phyloP scores from a whole-genome alignment of 2,113 vertebrate species.

The Phalacrocorax pelagicus region DNA sequence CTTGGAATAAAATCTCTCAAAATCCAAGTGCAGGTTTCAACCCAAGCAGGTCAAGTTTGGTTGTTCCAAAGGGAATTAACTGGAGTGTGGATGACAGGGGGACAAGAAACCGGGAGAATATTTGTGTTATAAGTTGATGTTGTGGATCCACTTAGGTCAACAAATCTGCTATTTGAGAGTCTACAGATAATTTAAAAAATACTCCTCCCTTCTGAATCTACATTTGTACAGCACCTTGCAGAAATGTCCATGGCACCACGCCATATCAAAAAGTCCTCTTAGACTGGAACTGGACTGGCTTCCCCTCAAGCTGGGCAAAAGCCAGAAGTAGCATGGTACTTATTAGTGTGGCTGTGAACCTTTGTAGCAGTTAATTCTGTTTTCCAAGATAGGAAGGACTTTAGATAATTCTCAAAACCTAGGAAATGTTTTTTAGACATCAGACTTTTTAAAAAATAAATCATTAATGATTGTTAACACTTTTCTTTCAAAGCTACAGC shows the following conservation, averaged over 20 bases:
- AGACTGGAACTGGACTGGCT: not conserved
- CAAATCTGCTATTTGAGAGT: not conserved
- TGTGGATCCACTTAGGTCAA: not conserved
- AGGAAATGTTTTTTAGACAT: not conserved
- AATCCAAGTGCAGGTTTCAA: not conserved
- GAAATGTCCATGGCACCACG: not conserved
- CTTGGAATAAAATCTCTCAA: not conserved
- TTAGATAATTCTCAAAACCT: not conserved
- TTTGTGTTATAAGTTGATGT: not conserved
- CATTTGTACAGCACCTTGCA: not conserved
- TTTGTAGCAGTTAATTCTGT: not conserved
- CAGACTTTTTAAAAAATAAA: not conserved
- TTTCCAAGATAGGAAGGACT: not conserved
- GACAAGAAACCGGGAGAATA: not conserved
- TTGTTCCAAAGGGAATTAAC: not conserved
- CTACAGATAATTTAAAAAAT: not conserved
- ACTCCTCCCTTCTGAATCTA: not conserved
- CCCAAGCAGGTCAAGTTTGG: not conserved
- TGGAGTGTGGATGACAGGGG: not conserved
- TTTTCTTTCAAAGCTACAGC: not conserved
- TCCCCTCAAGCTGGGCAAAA: not conserved
- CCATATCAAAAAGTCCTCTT: not conserved
- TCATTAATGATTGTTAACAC: not conserved
- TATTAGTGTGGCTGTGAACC: not conserved
- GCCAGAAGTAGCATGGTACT: rapidly evolving